Evolutionary conservation across 2,113 vertebrate species (phyloP).

Genomic region (Cricetomys ansorgei): DNA sequence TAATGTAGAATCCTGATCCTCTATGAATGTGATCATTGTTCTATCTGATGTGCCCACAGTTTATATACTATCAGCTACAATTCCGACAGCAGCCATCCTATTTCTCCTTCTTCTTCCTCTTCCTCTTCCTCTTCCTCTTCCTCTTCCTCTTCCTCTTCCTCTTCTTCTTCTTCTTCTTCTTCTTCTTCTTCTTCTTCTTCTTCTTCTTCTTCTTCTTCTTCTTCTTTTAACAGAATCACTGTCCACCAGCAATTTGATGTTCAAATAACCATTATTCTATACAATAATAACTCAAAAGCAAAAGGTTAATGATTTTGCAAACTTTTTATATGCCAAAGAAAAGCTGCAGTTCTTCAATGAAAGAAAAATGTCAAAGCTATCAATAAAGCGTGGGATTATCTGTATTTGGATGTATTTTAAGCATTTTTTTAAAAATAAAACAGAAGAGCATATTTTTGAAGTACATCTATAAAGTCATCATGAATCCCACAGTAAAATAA

Average conservation of each 20-base stretch:
- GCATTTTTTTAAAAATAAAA: neutral
- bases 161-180: too few species aligned
- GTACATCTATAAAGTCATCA: neutral
- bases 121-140: too few species aligned
- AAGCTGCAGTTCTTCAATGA: neutral
- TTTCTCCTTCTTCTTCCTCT: too few species aligned
- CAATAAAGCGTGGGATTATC: neutral
- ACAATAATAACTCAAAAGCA: too few species aligned
- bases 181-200: too few species aligned
- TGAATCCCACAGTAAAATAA: neutral
- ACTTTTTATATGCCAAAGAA: neutral
- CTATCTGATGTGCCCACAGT: neutral
- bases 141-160: too few species aligned
- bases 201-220: too few species aligned
- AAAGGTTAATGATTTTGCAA: neutral
- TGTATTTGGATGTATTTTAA: neutral
- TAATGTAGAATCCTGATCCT: accelerated
- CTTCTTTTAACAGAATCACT: neutral
- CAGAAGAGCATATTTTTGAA: neutral
- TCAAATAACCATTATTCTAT: neutral
- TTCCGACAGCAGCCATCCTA: accelerated
- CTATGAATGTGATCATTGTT: neutral
- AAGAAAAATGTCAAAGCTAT: neutral
- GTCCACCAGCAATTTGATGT: neutral
- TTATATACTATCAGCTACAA: accelerated